Percentiles rank a stretch among this genome's conserved stretches.
Conservation (phyloP, 2,113 vertebrate species). For the Perca flavescens region DNA sequence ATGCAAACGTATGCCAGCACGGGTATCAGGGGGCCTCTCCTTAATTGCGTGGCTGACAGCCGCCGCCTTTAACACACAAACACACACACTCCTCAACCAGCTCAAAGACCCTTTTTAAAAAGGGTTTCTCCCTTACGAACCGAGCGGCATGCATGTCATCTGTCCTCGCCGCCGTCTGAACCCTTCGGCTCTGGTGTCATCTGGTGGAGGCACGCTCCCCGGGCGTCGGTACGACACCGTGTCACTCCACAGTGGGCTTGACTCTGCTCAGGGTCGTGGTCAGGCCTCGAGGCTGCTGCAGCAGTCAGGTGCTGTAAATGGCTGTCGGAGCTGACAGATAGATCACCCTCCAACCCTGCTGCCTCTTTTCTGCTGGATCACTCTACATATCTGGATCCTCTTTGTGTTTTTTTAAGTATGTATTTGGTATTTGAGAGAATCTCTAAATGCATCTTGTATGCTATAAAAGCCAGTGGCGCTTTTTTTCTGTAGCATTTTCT, state of each 20-base stretch:
- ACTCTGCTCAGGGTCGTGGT: constrained; percentile 54
- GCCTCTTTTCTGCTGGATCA: background rate
- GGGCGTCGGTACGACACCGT: constrained; percentile 36
- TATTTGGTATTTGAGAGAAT: background rate
- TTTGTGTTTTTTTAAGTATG: background rate
- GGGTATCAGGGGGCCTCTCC: constrained; percentile 39
- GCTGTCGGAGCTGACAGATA: constrained; percentile 64
- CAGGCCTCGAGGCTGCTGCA: constrained; percentile 34
- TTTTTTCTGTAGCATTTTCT: background rate
- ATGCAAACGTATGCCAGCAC: constrained; percentile 22
- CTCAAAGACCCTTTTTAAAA: constrained; percentile 55
- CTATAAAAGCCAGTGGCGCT: background rate
- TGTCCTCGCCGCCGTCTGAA: constrained; percentile 61
- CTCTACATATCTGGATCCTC: background rate
- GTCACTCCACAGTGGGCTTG: constrained; percentile 70
- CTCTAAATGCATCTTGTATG: constrained; percentile 1
- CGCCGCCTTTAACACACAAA: constrained; percentile 40
- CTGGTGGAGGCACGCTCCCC: constrained; percentile 46
- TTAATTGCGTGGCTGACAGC: constrained; percentile 70
- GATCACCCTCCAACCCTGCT: constrained; percentile 5
- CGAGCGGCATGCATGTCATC: constrained; percentile 74
- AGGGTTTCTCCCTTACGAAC: constrained; percentile 35
- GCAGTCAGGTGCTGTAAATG: constrained; percentile 76
- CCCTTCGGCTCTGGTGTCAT: constrained; percentile 59
- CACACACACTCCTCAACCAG: constrained; percentile 12